These are phyloP conservation scores for Thumatha senex DNA, from an alignment of 2,888 invertebrate species.

Conservation along the genomic window DNA sequence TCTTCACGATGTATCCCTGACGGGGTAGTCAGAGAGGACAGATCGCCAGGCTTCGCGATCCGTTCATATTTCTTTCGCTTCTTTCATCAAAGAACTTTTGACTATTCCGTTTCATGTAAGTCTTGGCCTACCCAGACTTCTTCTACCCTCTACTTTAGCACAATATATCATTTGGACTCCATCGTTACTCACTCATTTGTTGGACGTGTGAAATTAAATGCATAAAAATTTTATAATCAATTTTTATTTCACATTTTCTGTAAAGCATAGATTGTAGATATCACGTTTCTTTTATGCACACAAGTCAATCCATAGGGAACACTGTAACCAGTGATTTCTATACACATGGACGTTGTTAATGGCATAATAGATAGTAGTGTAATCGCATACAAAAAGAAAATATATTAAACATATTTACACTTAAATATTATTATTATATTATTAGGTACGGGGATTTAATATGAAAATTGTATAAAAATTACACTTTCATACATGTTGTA, in stretches of 20 bases:
- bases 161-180: too few species aligned
- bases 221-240: constrained; percentile 57
- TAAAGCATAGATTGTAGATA: constrained; percentile 83
- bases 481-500: constrained; percentile 73
- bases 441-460: constrained; percentile 80
- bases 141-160: too few species aligned
- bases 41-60: too few species aligned
- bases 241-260: constrained; percentile 81
- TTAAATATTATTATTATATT: constrained; percentile 57
- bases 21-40: too few species aligned
- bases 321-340: constrained; percentile 70
- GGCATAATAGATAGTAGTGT: constrained; percentile 76
- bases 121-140: too few species aligned
- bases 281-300: constrained; percentile 82
- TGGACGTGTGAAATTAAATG: too few species aligned
- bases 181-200: too few species aligned
- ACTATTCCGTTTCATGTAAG: too few species aligned
- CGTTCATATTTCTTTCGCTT: too few species aligned
- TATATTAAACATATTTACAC: constrained; percentile 80
- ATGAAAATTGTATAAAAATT: constrained; percentile 83
- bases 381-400: constrained; percentile 76
- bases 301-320: constrained; percentile 78
- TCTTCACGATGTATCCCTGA: too few species aligned
- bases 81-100: too few species aligned
- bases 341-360: constrained; percentile 74